Evolutionary conservation across 2,113 vertebrate genomes (phyloP), one percentile per base, ranked within the genome.

Genomic region (Thryonomys swinderianus): DNA sequence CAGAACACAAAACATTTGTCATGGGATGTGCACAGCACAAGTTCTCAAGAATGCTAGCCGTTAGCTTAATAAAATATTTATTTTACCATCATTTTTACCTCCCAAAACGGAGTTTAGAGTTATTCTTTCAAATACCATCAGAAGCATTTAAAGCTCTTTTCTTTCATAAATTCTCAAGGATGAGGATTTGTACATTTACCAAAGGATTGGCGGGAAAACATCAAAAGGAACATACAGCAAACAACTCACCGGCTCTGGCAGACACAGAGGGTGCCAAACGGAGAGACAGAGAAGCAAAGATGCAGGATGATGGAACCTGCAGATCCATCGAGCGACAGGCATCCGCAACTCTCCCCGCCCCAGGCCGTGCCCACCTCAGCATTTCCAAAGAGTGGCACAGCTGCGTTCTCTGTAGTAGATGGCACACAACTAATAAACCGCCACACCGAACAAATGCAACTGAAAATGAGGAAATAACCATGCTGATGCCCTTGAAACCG

Each of bases 131-230:
- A 94, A 71, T 10, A 25, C 62, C 78, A 66, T 82, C 30, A 59
- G 20, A 18, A 85, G 93, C 91, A 81, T 0, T 55, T 20, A 79
- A 57, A 73, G 32, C 45, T 76, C 71, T 83, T 82, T 91, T 78
- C 53, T 45, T 57, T 83, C 27, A 40, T 74, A 62, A 83, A 89
- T 69, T 40, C 45, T 59, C 57, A 90, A 91, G 48, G 94, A 84
- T 5, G 45, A 82, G 48, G 21, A 94, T 73, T 73, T 67, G 5
- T 66, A 82, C 79, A 61, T 57, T 82, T 91, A 57, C 45, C 57
- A 57, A 27, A 71, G 25, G 40, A 45, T 51, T 91, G 53, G 88
- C 12, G 66, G 40, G n/a, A 59, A 25, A n/a, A 25, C 9, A 37
- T 74, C 18, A 62, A 61, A 79, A 73, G 55, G 61, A 81, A 76